Evolutionary conservation across 2,113 vertebrate genomes (phyloP).

Genomic region (Scopus umbretta): DNA sequence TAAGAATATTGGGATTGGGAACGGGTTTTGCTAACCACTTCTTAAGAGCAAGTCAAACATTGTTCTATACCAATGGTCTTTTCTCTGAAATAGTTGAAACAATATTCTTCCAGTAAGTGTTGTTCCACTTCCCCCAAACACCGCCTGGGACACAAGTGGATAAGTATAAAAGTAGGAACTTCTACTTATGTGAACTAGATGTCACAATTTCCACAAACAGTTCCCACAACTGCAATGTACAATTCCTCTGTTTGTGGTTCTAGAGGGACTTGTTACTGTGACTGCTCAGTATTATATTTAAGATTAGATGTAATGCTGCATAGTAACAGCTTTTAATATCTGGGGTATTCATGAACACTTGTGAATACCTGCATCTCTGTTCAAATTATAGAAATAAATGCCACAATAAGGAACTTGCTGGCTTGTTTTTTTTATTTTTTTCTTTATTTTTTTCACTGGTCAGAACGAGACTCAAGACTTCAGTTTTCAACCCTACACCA

Average conservation of each 20-base stretch:
- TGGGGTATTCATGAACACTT: not conserved
- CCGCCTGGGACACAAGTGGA: not conserved
- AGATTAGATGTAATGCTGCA: not conserved
- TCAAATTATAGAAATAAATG: not conserved
- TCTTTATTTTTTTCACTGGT: not conserved
- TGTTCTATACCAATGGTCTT: not conserved
- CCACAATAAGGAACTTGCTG: not conserved
- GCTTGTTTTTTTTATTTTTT: not conserved
- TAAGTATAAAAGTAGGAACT: not conserved
- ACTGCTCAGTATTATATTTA: not conserved
- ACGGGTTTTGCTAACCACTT: not conserved
- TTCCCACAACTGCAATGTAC: not conserved
- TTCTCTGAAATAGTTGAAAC: not conserved
- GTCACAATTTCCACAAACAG: not conserved
- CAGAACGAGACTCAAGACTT: not conserved
- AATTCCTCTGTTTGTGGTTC: not conserved
- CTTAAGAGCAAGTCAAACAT: not conserved
- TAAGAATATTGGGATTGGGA: not conserved
- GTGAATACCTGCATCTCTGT: not conserved
- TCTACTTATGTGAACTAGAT: not conserved
- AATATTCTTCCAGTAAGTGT: not conserved
- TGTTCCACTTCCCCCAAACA: not conserved
- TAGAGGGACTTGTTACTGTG: not conserved
- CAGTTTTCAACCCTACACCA: not conserved
- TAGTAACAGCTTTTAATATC: not conserved